Evolutionary conservation across 2,113 vertebrate species (phyloP), one percentile per base, ranked within the genome.

Genomic region (Gulo gulo): DNA sequence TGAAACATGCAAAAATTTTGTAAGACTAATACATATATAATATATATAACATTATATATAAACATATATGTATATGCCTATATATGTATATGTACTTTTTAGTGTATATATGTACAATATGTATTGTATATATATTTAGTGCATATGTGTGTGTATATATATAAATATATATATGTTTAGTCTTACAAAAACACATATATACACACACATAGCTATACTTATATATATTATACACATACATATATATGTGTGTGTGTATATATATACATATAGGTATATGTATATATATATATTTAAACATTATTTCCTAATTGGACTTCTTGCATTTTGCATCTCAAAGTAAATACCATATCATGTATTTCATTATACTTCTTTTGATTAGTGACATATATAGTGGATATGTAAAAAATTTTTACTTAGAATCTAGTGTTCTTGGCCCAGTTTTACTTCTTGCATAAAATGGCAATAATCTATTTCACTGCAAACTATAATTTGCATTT

Each of bases 1-100:
- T 42, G 91, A 95, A 93, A 85, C 65, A 80, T 91, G 39, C 57
- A 86, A 81, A 82, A 94, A 81, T 91, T 82, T 92, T 76, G 13
- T 88, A 55, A 87, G 52, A 47, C 16, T 76, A 39, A 76, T n/a
- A 65, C 67, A 61, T 29, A 39, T 82, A 80, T 91, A 23, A 34
- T 34, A 59, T 82, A 55, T 42, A 34, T 23, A 45, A 10, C 34
- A 61, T 7, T 24, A 24, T 34, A 63, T 26, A 7, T 65, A 14
- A 65, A 65, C 26, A 65, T 65, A 65, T 65, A 65, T 2, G 84
- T 26, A 39, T 34, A 85, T 36, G 11, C 7, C 18, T 16, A 73
- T 73, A 57, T 69, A 59, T 42, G 21, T 67, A 74, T 67, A 65
- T 88, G 36, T 57, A 7, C 50, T 73, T 88, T n/a, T 76, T 59